phyloP scores from a whole-genome alignment of 2,797 vertebrate genomes.

The Kryptolebias ocellatus region DNA sequence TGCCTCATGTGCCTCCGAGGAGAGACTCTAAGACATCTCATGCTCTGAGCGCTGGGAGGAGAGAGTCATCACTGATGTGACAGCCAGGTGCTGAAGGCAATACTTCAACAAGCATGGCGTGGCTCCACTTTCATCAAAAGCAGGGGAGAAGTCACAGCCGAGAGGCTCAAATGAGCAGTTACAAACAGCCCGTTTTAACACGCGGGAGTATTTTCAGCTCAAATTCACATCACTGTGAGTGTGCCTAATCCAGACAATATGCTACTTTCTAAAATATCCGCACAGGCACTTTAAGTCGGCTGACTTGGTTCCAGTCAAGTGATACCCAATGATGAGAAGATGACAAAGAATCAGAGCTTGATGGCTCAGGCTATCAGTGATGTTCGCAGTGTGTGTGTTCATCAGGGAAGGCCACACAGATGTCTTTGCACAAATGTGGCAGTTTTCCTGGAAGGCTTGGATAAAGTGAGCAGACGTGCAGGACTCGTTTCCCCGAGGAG shows the following conservation, averaged over 20 bases:
- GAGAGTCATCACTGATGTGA: slow-evolving; percentile 59
- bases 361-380: slow-evolving; percentile 54
- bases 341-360: slow-evolving; percentile 60
- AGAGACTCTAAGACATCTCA: slow-evolving; percentile 50
- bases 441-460: slow-evolving; percentile 36
- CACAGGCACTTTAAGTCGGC: slow-evolving; percentile 45
- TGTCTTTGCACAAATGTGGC: slow-evolving; percentile 35
- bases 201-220: slow-evolving; percentile 46
- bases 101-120: slow-evolving; percentile 41
- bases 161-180: slow-evolving; percentile 58
- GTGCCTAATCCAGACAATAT: slow-evolving; percentile 45
- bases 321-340: slow-evolving; percentile 57
- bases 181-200: slow-evolving; percentile 53
- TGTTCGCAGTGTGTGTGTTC: slow-evolving; percentile 43
- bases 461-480: slow-evolving; percentile 40
- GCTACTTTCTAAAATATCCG: slow-evolving; percentile 44
- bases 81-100: slow-evolving; percentile 63
- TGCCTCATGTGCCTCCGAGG: slow-evolving; percentile 36
- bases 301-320: slow-evolving; percentile 39
- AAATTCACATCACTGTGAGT: slow-evolving; percentile 39
- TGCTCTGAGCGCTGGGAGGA: slow-evolving; percentile 49
- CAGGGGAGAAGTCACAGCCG: slow-evolving; percentile 38
- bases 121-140: slow-evolving; percentile 59
- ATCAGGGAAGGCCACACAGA: slow-evolving; percentile 52
- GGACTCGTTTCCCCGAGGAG: slow-evolving; percentile 30